Evolutionary conservation across 2,888 invertebrate species (phyloP).

Genomic region (Cryptus armator): DNA sequence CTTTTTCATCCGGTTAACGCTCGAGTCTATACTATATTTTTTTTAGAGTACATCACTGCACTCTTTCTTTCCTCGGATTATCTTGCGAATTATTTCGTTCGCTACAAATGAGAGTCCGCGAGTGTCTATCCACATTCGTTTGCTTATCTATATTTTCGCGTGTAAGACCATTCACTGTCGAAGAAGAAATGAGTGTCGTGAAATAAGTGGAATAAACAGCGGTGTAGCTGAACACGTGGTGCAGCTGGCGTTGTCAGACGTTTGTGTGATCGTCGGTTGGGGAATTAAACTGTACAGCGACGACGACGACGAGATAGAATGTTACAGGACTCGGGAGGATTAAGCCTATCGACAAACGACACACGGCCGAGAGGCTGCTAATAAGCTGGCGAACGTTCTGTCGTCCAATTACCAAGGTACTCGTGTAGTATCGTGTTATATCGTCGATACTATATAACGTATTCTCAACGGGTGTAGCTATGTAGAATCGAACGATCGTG

Average conservation of each 20-base stretch:
- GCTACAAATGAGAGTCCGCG: no score
- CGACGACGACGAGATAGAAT: neutral
- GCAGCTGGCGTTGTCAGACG: constrained; percentile 47
- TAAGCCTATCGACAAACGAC: constrained; percentile 52
- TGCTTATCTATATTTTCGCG: no score
- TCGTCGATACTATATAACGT: neutral
- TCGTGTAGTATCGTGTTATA: neutral
- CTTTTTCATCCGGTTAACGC: neutral
- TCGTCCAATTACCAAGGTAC: constrained; percentile 49
- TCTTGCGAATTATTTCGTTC: no score
- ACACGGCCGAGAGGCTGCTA: constrained; percentile 35
- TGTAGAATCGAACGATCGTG: neutral
- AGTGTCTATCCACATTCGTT: no score
- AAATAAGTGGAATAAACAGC: constrained; percentile 12
- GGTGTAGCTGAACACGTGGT: constrained; percentile 40
- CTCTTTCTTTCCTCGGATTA: no score
- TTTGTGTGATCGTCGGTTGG: constrained; percentile 4
- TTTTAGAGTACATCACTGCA: no score
- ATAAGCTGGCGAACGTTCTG: constrained; percentile 41
- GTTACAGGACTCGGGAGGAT: constrained; percentile 34
- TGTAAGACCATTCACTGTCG: neutral
- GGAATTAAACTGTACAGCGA: constrained; percentile 44
- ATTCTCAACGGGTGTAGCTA: neutral
- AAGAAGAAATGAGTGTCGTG: constrained; percentile 13
- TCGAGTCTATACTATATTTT: no score